phyloP scores from a whole-genome alignment of 2,113 vertebrate genomes.

The Burhinus bistriatus region DNA sequence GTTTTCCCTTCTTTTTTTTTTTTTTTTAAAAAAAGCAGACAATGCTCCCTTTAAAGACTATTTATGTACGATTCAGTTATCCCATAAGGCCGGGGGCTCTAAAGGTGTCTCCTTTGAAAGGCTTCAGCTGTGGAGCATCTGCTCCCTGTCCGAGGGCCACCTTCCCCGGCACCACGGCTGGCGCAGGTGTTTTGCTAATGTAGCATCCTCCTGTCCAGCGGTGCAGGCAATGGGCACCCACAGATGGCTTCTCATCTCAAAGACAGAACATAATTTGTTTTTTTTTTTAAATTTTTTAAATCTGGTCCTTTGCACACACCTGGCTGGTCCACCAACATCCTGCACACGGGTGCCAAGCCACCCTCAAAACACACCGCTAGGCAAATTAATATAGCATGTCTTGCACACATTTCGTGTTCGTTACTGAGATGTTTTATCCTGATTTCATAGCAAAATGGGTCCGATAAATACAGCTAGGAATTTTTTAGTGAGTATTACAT shows the following conservation, averaged over 20 bases:
- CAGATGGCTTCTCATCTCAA: background rate
- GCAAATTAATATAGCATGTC: background rate
- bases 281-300: background rate
- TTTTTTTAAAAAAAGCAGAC: constrained; percentile 33
- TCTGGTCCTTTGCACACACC: background rate
- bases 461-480: background rate
- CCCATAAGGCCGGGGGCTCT: constrained; percentile 50
- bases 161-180: background rate
- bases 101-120: constrained; percentile 74
- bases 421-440: background rate
- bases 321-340: background rate
- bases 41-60: constrained; percentile 65
- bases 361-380: background rate
- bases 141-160: constrained; percentile 20
- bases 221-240: constrained; percentile 10
- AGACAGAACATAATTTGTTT: background rate
- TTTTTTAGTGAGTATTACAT: background rate
- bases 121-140: constrained; percentile 68
- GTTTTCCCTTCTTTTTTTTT: background rate
- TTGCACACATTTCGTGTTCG: fast-evolving
- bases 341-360: background rate
- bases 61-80: constrained; percentile 64
- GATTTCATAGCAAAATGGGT: background rate
- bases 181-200: background rate
- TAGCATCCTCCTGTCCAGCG: background rate